Evolutionary conservation across 2,888 invertebrate species (phyloP), one percentile per base, ranked within the genome.

Genomic region (Parnassius glacialis): DNA sequence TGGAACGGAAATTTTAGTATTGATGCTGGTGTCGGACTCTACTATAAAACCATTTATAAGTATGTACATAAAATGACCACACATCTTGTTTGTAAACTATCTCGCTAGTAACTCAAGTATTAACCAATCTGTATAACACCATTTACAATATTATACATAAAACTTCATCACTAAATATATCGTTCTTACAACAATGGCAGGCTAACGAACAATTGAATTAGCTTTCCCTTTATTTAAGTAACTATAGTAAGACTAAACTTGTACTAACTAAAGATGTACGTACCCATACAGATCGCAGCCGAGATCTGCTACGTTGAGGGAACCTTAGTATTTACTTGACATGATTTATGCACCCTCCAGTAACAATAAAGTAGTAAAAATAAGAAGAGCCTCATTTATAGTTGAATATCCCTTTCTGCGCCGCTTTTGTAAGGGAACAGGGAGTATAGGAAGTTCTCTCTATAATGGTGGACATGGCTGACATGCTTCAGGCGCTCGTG

Each of bases 401-500:
- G 67, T 64, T 61, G 66, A 69, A 68, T 67, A 66, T 64, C 64
- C 65, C 63, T 67, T 64, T 50, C 57, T 66, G 47, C 61, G 64
- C 61, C 43, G 63, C 57, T 66, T 74, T 74, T 64, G 59, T 56
- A 64, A 65, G 66, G 65, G 59, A 62, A 52, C 65, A 67, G 64
- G 64, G 59, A 65, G 63, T 66, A 64, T 59, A 48, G 68, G 71
- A 54, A 73, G 79, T 68, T 78, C 80, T 72, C 59, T 59, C 59
- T 72, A 73, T 45, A 66, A 65, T 80, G 78, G 85, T 71, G 70
- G 67, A 65, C 67, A 67, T n/a, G n/a, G n/a, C 66, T 67, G 68
- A 67, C 67, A 70, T 70, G 84, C 88, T 80, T 74, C 71, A 71
- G 20, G 87, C 85, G 83, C 80, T 87, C 85, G 85, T 88, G 87